Evolutionary conservation across 2,797 vertebrate genomes (phyloP).

Genomic region (Menidia menidia): DNA sequence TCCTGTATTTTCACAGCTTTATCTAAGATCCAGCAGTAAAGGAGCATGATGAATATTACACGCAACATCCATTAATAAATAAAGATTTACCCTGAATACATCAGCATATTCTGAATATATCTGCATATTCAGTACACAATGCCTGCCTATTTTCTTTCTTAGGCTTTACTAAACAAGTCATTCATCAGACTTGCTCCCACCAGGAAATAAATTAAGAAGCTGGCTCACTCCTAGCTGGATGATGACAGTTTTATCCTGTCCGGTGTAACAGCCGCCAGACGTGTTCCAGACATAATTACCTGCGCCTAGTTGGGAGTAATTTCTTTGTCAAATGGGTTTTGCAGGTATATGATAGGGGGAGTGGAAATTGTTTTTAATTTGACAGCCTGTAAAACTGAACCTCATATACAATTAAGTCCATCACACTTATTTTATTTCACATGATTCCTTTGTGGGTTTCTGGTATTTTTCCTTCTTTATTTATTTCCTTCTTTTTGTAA

Average conservation of each 20-base stretch:
- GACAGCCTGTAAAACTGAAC: background rate
- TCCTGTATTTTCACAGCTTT: conserved; percentile 7
- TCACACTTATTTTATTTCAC: background rate
- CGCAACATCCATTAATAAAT: background rate
- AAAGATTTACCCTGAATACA: conserved; percentile 1
- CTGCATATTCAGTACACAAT: conserved; percentile 24
- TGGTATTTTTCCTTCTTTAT: background rate
- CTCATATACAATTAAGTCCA: too few species aligned
- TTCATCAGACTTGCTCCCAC: conserved; percentile 35
- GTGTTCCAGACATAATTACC: conserved; percentile 30
- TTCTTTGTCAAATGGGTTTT: conserved; percentile 33
- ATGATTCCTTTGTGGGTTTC: background rate
- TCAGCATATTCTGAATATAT: background rate
- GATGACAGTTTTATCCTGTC: conserved; percentile 26
- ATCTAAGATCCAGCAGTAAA: conserved; percentile 11
- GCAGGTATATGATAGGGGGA: conserved; percentile 8
- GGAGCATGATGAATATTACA: conserved; percentile 18
- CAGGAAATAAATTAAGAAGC: conserved; percentile 35
- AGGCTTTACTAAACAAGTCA: conserved; percentile 21
- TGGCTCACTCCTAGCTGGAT: conserved; percentile 31
- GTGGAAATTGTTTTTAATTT: too few species aligned
- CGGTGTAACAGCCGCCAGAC: conserved; percentile 10
- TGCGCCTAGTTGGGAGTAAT: conserved; percentile 28
- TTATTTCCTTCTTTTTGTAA: background rate
- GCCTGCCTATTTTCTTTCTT: conserved; percentile 7